phyloP scores from a whole-genome alignment of 2,888 invertebrate genomes.

The Apodemia hepburni region DNA sequence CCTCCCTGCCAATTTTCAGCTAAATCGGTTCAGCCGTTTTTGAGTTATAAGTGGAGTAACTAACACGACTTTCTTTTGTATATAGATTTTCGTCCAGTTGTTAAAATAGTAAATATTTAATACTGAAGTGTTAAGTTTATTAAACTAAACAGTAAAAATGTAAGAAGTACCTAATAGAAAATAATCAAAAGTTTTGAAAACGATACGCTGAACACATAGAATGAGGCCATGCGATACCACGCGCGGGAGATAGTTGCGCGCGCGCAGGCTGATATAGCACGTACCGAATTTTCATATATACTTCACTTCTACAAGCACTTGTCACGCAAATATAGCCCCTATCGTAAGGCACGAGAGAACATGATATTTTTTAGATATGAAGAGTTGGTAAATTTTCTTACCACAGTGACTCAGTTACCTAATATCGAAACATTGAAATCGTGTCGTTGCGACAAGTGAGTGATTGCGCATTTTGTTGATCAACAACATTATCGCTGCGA shows the following conservation, averaged over 20 bases:
- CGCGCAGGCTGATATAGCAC: constrained; percentile 31
- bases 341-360: constrained; percentile 12
- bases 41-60: too few species aligned
- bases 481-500: not conserved
- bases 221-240: constrained; percentile 5
- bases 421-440: constrained; percentile 44
- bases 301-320: not conserved
- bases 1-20: too few species aligned
- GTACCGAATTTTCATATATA: constrained; percentile 18
- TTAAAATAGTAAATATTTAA: too few species aligned
- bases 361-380: not conserved
- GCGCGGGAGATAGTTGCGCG: constrained; percentile 27
- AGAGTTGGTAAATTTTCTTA: constrained; percentile 31
- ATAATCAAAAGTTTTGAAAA: constrained; percentile 8
- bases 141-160: too few species aligned
- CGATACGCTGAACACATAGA: constrained; percentile 3
- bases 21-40: too few species aligned
- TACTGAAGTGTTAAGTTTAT: too few species aligned
- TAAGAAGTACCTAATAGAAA: not conserved
- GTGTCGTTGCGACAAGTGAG: constrained; percentile 45
- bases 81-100: too few species aligned
- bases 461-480: constrained; percentile 19
- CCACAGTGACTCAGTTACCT: constrained; percentile 56
- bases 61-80: too few species aligned
- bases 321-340: constrained; percentile 17